Evolutionary conservation across 2,797 vertebrate genomes (phyloP).

Genomic region (Buceros bicornis): DNA sequence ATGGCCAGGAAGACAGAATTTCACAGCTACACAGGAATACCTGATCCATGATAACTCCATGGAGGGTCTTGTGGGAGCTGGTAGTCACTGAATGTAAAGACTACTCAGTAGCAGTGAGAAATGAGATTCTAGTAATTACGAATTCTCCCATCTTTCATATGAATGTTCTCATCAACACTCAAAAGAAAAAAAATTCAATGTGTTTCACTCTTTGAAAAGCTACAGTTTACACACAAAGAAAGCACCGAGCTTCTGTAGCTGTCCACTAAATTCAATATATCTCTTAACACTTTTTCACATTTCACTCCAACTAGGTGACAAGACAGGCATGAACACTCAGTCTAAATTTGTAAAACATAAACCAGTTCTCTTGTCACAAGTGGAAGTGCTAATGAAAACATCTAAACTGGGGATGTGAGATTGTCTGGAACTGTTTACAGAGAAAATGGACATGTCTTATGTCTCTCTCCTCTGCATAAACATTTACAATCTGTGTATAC

Average conservation of each 20-base stretch:
- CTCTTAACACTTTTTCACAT: neutral
- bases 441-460: neutral
- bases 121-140: neutral
- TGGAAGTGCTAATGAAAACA: slow-evolving; percentile 23
- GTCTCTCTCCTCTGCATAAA: neutral
- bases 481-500: neutral
- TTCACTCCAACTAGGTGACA: neutral
- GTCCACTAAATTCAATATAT: neutral
- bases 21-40: neutral
- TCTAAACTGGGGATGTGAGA: neutral
- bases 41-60: neutral
- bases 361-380: neutral
- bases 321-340: neutral
- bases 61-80: neutral
- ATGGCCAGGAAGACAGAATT: neutral
- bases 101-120: neutral
- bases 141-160: neutral
- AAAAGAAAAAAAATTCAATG: neutral
- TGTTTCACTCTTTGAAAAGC: neutral
- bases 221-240: neutral
- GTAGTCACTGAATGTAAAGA: neutral
- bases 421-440: neutral
- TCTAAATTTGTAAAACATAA: slow-evolving; percentile 11
- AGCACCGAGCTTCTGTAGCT: neutral
- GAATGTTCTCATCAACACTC: neutral